Conservation (phyloP, 2,888 invertebrate species). For the Lymantria monacha region DNA sequence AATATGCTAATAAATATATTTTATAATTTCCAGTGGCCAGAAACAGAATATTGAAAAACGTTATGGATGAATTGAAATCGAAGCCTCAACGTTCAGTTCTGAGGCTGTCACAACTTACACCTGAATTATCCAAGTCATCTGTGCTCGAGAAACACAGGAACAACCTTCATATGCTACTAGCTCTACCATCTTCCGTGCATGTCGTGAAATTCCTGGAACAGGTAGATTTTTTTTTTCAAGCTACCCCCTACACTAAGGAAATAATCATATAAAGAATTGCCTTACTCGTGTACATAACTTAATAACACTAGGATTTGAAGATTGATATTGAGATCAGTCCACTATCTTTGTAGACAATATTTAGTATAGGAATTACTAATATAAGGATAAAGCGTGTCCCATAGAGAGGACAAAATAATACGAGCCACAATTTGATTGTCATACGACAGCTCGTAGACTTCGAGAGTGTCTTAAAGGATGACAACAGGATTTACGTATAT, state of each 20-base stretch:
- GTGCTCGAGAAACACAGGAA: constrained; percentile 6
- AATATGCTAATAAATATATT: not conserved
- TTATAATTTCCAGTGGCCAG: constrained; percentile 7
- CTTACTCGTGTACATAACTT: no score
- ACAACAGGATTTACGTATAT: no score
- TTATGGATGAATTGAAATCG: constrained; percentile 16
- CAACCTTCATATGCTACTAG: constrained; percentile 39
- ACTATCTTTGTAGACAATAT: no score
- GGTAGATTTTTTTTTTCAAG: constrained; percentile 35
- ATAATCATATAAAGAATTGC: no score
- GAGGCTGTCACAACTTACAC: constrained; percentile 51
- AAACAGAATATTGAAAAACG: constrained; percentile 3
- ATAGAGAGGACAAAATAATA: no score
- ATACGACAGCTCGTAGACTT: no score
- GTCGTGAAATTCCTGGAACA: constrained; percentile 53
- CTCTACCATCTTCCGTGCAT: constrained; percentile 29
- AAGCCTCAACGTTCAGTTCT: constrained; percentile 23
- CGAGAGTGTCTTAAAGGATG: no score
- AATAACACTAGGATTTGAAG: no score
- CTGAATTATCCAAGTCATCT: constrained; percentile 29
- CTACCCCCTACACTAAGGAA: not conserved
- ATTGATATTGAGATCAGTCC: no score
- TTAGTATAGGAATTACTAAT: no score
- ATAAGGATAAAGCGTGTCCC: no score
- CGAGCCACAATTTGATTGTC: no score